Percentiles rank a stretch among this genome's conserved stretches.
These are phyloP conservation scores for Scaptodrosophila lebanonensis DNA, from an alignment of 1,140 invertebrate species.

Conservation along the genomic window DNA sequence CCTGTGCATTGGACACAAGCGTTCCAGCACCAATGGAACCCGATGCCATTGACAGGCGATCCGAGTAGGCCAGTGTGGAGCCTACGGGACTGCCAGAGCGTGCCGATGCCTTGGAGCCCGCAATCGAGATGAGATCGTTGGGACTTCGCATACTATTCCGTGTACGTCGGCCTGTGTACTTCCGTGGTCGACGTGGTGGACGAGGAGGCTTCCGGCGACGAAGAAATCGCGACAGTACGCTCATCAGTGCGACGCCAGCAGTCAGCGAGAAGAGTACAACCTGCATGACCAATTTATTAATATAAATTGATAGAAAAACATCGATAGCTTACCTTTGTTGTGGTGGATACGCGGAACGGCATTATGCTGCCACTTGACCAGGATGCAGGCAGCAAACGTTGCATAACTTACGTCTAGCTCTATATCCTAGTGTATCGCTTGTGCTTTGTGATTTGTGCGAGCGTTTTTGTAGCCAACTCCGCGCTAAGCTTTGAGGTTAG, in stretches of 20 bases:
- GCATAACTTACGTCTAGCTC: slow-evolving; percentile 40
- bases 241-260: slow-evolving; percentile 80
- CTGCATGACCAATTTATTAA: slow-evolving; percentile 38
- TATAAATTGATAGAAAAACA: neutral
- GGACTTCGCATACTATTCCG: slow-evolving; percentile 82
- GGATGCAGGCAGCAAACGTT: slow-evolving; percentile 40
- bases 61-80: slow-evolving; percentile 79
- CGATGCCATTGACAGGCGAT: slow-evolving; percentile 81
- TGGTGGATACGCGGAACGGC: slow-evolving; percentile 57
- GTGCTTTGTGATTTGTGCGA: slow-evolving; percentile 1
- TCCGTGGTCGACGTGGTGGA: slow-evolving; percentile 77
- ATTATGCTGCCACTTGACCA: slow-evolving; percentile 38
- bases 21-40: slow-evolving; percentile 79
- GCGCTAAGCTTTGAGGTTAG: slow-evolving; percentile 45
- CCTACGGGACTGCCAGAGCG: slow-evolving; percentile 78
- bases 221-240: slow-evolving; percentile 81
- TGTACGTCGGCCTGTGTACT: slow-evolving; percentile 78
- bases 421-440: too few species aligned
- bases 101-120: slow-evolving; percentile 79
- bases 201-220: slow-evolving; percentile 79
- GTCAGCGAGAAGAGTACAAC: slow-evolving; percentile 78
- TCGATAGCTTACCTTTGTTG: slow-evolving; percentile 57
- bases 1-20: slow-evolving; percentile 47
- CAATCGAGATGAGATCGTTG: slow-evolving; percentile 80
- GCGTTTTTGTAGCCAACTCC: slow-evolving; percentile 10